A percentile compares a stretch with the other conserved stretches of the same genome.
Evolutionary conservation across 1,140 invertebrate genomes (phyloP).

Genomic region (Hyphantria cunea): DNA sequence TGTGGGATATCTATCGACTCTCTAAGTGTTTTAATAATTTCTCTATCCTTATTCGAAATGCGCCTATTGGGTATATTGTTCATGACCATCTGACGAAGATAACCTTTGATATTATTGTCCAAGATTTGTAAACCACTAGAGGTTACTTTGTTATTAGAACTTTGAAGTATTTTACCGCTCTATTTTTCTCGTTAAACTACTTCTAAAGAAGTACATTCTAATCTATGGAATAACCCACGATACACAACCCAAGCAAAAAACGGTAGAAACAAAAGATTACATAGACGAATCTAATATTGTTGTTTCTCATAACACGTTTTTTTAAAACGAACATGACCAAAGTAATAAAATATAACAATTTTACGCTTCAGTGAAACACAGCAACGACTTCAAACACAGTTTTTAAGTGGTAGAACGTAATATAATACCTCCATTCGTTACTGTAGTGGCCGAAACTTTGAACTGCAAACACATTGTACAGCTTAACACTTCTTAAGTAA

Average conservation of each 20-base stretch:
- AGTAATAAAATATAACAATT: constrained; percentile 33
- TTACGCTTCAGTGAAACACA: constrained; percentile 34
- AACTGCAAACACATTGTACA: constrained; percentile 54
- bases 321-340: constrained; percentile 26
- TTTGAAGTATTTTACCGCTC: no score
- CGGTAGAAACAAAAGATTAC: constrained; percentile 2
- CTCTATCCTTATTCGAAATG: constrained; percentile 50
- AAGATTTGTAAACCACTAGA: no score
- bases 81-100: no score
- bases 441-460: constrained; percentile 49
- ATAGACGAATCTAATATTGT: constrained; percentile 10
- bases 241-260: constrained; percentile 4
- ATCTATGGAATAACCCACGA: no score
- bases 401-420: constrained; percentile 56
- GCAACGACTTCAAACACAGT: constrained; percentile 35
- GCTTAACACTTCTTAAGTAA: constrained; percentile 41
- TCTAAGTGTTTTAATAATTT: constrained; percentile 65
- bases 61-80: no score
- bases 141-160: no score
- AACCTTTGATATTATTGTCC: constrained; percentile 3
- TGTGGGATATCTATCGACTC: constrained; percentile 72
- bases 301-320: constrained; percentile 20
- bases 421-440: constrained; percentile 61
- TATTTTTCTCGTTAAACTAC: no score
- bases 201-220: not conserved